Percentiles rank a stretch among this genome's conserved stretches.
These are phyloP conservation scores for Rhopalosiphum maidis DNA, from an alignment of 1,140 invertebrate genomes.

Conservation along the genomic window DNA sequence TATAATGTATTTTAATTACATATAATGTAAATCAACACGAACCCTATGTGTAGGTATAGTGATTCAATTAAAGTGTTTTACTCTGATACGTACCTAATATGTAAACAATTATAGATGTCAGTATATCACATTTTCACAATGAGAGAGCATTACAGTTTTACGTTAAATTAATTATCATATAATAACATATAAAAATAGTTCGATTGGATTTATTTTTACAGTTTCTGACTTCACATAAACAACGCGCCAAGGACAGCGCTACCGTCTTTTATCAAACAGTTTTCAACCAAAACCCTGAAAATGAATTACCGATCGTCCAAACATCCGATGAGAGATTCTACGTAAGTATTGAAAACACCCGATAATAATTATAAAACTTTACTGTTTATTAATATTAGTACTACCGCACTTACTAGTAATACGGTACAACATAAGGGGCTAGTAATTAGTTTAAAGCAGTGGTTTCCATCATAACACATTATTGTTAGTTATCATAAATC, in stretches of 20 bases:
- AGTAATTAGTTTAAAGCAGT: not conserved
- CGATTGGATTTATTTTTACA: slow-evolving; percentile 37
- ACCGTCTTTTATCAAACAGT: slow-evolving; percentile 9
- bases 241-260: slow-evolving; percentile 32
- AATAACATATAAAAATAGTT: not conserved
- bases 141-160: not conserved
- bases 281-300: not conserved
- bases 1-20: too few species aligned
- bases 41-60: not conserved
- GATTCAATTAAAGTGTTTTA: not conserved
- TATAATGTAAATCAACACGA: too few species aligned
- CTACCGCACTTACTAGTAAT: too few species aligned
- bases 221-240: slow-evolving; percentile 31
- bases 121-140: not conserved
- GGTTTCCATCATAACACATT: too few species aligned
- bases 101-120: not conserved
- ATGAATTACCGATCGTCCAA: not conserved
- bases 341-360: not conserved
- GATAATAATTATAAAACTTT: not conserved
- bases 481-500: too few species aligned
- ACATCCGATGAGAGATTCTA: not conserved
- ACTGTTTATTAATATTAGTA: not conserved
- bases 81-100: not conserved
- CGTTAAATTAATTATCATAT: too few species aligned
- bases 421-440: not conserved